Base-by-base conservation (phyloP, 2,888 invertebrate species). In the Empis livida region DNA sequence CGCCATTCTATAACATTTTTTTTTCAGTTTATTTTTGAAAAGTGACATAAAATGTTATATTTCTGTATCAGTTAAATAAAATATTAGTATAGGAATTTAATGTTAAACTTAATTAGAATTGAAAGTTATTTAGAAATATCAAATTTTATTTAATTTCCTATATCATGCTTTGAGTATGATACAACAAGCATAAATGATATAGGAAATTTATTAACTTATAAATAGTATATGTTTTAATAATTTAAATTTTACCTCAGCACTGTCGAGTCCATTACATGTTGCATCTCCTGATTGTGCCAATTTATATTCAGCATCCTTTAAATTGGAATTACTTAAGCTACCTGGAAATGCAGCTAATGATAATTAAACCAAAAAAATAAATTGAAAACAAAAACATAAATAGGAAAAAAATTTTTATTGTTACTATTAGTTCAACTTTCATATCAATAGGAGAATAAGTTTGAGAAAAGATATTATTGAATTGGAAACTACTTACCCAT, bases 201-300 rank as follows among this genome's bases (percentile, higher is more conserved):
- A n/a, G n/a, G n/a, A n/a, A n/a, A n/a, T n/a, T n/a, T n/a, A n/a
- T n/a, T n/a, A n/a, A n/a, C n/a, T n/a, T n/a, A n/a, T n/a, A n/a
- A n/a, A n/a, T n/a, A n/a, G n/a, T n/a, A n/a, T n/a, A n/a, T n/a
- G n/a, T n/a, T n/a, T n/a, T n/a, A n/a, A n/a, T n/a, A n/a, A n/a
- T n/a, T 15, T 17, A 13, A 13, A 54, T 55, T 58, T 63, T 62
- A 68, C 92, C 53, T 84, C 84, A 42, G 93, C 88, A 60, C 90
- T 89, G 68, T 90, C 89, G 48, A 92, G 77, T 16, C 93, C 92
- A 66, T 91, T 91, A 68, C 93, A 93, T 30, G 92, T 91, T 48
- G 92, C 92, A 67, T 93, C 92, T 10, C 90, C 92, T 44, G 89
- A 90, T 71, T 92, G 91, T 5, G 92, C 89, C 55, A 92, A 82